Evolutionary conservation across 2,888 invertebrate genomes (phyloP).

Genomic region (Dione vanillae): DNA sequence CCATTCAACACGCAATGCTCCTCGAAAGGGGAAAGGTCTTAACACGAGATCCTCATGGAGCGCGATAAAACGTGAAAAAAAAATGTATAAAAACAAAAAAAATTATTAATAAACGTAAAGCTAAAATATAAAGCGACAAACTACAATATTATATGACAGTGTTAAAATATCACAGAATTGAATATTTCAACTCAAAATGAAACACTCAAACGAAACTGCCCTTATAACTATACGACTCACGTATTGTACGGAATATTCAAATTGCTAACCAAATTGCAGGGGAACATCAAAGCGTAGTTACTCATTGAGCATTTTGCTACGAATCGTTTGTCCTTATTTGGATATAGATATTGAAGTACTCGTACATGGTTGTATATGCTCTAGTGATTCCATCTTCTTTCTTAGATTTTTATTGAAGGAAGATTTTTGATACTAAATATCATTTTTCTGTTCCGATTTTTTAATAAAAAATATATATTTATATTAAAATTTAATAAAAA

Average conservation of each 20-base stretch:
- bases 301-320: constrained; percentile 41
- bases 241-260: constrained; percentile 29
- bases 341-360: constrained; percentile 24
- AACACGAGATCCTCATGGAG: too few species aligned
- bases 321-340: constrained; percentile 34
- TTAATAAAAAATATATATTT: too few species aligned
- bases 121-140: background rate
- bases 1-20: too few species aligned
- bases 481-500: too few species aligned
- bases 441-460: too few species aligned
- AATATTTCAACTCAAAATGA: constrained; percentile 8
- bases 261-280: constrained; percentile 36
- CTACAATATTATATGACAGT: constrained; percentile 3
- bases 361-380: constrained; percentile 16
- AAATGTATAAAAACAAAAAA: too few species aligned
- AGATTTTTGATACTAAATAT: background rate
- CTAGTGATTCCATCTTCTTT: background rate
- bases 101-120: background rate
- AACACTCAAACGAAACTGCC: constrained; percentile 4
- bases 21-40: too few species aligned
- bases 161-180: background rate
- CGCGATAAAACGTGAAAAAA: too few species aligned
- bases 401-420: background rate
- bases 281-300: constrained; percentile 38
- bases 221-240: constrained; percentile 25